A percentile compares a stretch with the other conserved stretches of the same genome.
These are phyloP conservation scores for Noctua comes DNA, from an alignment of 2,888 invertebrate genomes.

Conservation along the genomic window DNA sequence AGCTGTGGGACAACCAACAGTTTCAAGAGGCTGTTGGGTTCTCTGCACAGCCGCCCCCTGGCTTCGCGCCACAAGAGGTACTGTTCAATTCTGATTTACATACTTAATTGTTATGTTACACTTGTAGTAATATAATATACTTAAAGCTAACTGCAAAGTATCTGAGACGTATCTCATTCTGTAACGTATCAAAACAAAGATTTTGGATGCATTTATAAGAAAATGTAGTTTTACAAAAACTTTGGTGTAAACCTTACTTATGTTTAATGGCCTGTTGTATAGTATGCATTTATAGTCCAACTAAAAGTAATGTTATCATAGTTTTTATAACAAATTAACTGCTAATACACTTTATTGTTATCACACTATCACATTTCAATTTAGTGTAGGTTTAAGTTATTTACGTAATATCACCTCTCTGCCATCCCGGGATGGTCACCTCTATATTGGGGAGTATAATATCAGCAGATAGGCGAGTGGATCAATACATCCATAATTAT, in stretches of 20 bases:
- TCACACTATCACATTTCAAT: neutral
- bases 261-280: neutral
- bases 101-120: neutral
- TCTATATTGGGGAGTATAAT: neutral
- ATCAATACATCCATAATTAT: neutral
- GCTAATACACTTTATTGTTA: neutral
- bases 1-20: slow-evolving; percentile 83
- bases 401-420: neutral
- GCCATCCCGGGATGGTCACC: too few relatives aligned
- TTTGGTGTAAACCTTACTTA: neutral
- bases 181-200: neutral
- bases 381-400: neutral
- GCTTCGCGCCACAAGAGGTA: slow-evolving; percentile 76
- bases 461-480: too few relatives aligned
- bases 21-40: slow-evolving; percentile 77
- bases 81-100: neutral
- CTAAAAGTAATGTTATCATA: neutral
- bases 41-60: slow-evolving; percentile 67
- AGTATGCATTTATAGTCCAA: neutral
- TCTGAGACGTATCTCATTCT: too few relatives aligned
- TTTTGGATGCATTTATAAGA: neutral
- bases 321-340: neutral
- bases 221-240: neutral
- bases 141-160: too few relatives aligned
- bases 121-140: neutral